Evolutionary conservation across 2,888 invertebrate species (phyloP).

Genomic region (Scaptomyza reducta): DNA sequence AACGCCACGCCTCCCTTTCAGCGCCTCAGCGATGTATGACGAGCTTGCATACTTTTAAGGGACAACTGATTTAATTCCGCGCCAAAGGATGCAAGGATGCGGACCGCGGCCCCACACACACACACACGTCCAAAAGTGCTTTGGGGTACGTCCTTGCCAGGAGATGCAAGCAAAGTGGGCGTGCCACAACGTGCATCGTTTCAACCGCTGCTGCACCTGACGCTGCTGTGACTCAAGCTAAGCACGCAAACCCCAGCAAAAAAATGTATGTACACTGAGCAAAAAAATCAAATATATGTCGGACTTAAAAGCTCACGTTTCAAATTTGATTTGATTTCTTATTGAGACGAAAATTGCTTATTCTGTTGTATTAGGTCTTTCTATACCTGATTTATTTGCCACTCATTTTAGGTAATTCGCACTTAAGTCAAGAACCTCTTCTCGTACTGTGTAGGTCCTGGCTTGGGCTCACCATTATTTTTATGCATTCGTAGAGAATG

Average conservation of each 20-base stretch:
- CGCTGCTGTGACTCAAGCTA: constrained; percentile 26
- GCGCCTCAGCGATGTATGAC: constrained; percentile 66
- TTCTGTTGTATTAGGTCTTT: neutral
- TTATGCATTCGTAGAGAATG: constrained; percentile 19
- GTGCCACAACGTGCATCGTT: constrained; percentile 48
- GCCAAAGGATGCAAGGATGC: constrained; percentile 32
- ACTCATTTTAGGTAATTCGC: neutral
- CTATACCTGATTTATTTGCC: neutral
- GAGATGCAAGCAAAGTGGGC: constrained; percentile 20
- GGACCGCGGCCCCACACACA: constrained; percentile 5
- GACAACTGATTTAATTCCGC: constrained; percentile 72
- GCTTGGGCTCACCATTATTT: constrained; percentile 4
- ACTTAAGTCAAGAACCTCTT: too few relatives aligned
- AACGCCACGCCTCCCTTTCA: constrained; percentile 24
- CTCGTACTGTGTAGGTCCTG: neutral
- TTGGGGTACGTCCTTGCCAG: constrained; percentile 32
- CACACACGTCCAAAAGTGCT: neutral
- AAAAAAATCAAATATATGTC: neutral
- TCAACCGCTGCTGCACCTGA: constrained; percentile 56
- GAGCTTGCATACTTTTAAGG: constrained; percentile 72
- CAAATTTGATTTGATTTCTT: neutral
- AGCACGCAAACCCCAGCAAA: constrained; percentile 30
- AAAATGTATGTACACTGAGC: neutral
- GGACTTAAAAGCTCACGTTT: neutral
- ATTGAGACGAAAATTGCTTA: neutral